Evolutionary conservation across 2,888 invertebrate species (phyloP), one percentile per base, ranked within the genome.

Genomic region (Drosophila mimica): DNA sequence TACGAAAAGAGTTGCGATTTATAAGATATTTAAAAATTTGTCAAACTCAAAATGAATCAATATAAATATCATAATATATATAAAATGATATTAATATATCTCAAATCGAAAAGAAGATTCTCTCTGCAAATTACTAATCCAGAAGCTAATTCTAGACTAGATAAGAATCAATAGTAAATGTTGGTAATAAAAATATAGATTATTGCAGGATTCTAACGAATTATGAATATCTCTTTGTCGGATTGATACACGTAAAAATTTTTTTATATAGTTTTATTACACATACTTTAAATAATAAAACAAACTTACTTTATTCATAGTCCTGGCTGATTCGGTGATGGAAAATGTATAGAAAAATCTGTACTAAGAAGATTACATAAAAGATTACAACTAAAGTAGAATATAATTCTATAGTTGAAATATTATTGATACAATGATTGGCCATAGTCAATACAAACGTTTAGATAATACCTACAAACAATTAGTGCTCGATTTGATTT

Each of bases 401-500:
- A 25, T 46, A 8, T 15, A 46, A 25, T 17, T 28, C 3, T 5
- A 28, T 49, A 28, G 49, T 49, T 28, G 49, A 28, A 17, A 49
- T 49, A 28, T 49, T 17, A 49, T 9, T 17, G 9, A 28, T 49
- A 49, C 46, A 46, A 46, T 20, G 13, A 20, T 46, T 46, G 46
- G 15, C 46, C 20, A 25, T 25, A 46, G 46, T 15, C 15, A 46
- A 46, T 46, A 2, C 15, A 46, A 15, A 46, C 46, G 25, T 25
- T 46, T 46, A 46, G 46, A 25, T 46, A 8, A 46, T 46, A 46
- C 25, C 7, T 15, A 25, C 15, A 46, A 25, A 46, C 46, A 46
- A 46, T 46, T 46, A 46, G 46, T 46, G 46, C 25, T 46, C 46
- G 46, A 46, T 46, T 46, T 46, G 4, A 46, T 46, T 46, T 46